Percentiles rank a stretch among this genome's conserved stretches.
These are phyloP conservation scores for Nettapus auritus DNA, from an alignment of 2,113 vertebrate genomes.

Conservation along the genomic window DNA sequence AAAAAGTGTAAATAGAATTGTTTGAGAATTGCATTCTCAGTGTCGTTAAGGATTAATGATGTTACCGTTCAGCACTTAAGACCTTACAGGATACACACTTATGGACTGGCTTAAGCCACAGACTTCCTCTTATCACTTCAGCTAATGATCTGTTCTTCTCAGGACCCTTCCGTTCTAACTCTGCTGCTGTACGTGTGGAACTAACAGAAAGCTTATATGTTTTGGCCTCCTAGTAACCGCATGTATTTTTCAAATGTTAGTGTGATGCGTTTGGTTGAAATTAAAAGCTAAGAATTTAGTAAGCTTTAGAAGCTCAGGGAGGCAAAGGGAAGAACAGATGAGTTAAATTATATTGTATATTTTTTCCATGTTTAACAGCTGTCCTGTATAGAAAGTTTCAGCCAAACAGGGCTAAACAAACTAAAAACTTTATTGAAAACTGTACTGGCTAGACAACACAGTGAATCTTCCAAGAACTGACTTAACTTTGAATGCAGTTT, in stretches of 20 bases:
- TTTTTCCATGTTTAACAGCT: background rate
- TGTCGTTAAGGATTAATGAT: background rate
- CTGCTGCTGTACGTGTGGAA: background rate
- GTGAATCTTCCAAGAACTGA: constrained; percentile 37
- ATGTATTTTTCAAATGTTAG: accelerated
- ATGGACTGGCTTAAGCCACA: background rate
- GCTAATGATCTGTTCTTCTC: background rate
- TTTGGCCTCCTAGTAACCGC: background rate
- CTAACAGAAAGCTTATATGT: accelerated
- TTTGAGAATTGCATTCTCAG: background rate
- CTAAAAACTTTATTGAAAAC: background rate
- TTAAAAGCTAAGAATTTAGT: background rate
- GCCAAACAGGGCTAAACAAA: constrained; percentile 2
- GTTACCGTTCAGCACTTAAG: background rate
- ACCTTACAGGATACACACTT: background rate
- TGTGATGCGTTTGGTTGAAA: background rate
- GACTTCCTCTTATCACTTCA: background rate
- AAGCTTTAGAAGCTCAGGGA: background rate
- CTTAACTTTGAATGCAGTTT: background rate
- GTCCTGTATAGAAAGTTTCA: background rate
- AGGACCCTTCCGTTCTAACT: accelerated
- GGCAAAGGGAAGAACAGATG: background rate
- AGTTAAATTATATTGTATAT: background rate
- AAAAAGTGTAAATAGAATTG: accelerated
- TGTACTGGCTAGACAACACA: constrained; percentile 25